A percentile compares a stretch with the other conserved stretches of the same genome.
Evolutionary conservation across 2,797 vertebrate genomes (phyloP).

Genomic region (Pristis pectinata): DNA sequence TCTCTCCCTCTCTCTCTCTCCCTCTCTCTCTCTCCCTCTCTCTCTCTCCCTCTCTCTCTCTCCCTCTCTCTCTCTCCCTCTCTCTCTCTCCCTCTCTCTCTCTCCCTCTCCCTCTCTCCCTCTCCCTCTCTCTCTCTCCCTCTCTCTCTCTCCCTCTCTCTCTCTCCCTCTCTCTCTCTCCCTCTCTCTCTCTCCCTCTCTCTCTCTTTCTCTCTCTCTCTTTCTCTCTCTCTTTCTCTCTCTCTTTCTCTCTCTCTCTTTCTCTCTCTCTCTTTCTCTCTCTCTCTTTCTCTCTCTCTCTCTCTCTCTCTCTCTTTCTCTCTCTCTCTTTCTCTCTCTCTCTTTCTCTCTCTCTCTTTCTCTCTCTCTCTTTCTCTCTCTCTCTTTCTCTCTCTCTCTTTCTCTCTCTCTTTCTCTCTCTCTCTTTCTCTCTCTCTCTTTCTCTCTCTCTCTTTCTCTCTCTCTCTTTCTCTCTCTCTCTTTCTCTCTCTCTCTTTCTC

Average conservation of each 20-base stretch:
- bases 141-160: not conserved
- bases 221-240: not conserved
- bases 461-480: not conserved
- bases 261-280: no score
- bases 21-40: no score
- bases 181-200: no score
- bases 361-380: not conserved
- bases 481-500: no score
- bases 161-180: not conserved
- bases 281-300: not conserved
- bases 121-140: no score
- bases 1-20: not conserved
- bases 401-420: no score
- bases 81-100: no score
- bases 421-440: not conserved
- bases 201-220: no score
- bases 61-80: not conserved
- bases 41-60: not conserved
- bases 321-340: no score
- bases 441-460: not conserved
- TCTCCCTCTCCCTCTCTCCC: no score
- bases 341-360: not conserved
- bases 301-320: not conserved
- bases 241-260: not conserved
- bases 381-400: not conserved